Evolutionary conservation across 2,113 vertebrate genomes (phyloP), one percentile per base, ranked within the genome.

Genomic region (Coracopsis vasa): DNA sequence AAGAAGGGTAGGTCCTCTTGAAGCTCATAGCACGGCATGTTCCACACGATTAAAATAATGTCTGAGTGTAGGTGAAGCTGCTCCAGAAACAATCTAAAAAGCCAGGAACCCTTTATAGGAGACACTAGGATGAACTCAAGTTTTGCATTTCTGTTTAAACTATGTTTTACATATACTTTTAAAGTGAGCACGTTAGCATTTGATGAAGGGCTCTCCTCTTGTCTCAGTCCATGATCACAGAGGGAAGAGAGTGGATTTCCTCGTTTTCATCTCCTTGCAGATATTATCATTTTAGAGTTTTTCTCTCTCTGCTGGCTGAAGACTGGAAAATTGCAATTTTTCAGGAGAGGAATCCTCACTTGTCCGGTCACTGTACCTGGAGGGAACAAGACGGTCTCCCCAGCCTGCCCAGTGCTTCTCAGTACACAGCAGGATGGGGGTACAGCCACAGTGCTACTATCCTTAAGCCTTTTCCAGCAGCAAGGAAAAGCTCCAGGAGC

Each of bases 331-430:
- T 1, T 11, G 5, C 1, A 1, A 14, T 45, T 80, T 82, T 92
- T 53, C 54, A 47, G 13, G 15, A 80, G 62, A 56, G 73, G 41
- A 23, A 51, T 45, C 67, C 16, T 60, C 25, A 14, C n/a, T 70
- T 54, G 42, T 62, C 25, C 11, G 4, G 31, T 27, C 1, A 2
- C 45, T 0, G 0, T 17, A 35, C 4, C 42, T 50, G 31, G 13
- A 81, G 20, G 23, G 39, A 92, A 70, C 6, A 45, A 48, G 19
- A 23, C 5, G 0, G 33, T 41, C 27, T 69, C 31, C 45, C 13
- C 1, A 2, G 6, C 24, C 60, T 61, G 29, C 12, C 53, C 41
- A 47, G 21, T 0, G 25, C 47, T 78, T 47, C 47, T 71, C 58
- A 54, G n/a, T 23, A 75, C 1, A 0, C 10, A 7, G 35, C 64